Evolutionary conservation across 2,797 vertebrate species (phyloP), one percentile per base, ranked within the genome.

Genomic region (Streptopelia turtur): DNA sequence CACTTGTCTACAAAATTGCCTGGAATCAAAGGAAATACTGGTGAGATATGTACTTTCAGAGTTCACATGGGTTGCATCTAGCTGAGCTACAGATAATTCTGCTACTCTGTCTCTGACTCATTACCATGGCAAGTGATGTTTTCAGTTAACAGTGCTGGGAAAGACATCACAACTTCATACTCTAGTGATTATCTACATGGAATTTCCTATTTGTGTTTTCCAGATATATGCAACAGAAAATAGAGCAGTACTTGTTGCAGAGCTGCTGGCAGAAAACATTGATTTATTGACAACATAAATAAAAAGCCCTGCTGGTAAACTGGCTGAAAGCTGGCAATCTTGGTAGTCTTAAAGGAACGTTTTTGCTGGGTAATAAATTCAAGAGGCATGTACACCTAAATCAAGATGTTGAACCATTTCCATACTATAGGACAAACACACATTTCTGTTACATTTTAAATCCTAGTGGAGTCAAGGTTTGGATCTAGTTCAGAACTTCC

Each of bases 231-330:
- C 28, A 84, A 31, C 23, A 65, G 66, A 95, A 94, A 77, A 91
- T 47, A 93, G 39, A 68, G 49, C 61, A 86, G 68, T 93, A 66
- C 37, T 94, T 95, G n/a, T 89, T 94, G 70, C 53, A 71, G 57
- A 75, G 6, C 18, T 90, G 37, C 39, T 72, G 39, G 37, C 60
- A 76, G 61, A 88, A 95, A 89, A 49, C 5, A 71, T 55, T 82
- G 76, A 95, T 96, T 97, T 89, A 91, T 89, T 91, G 69, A 60
- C 84, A 90, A 87, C 90, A 91, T 90, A 96, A 96, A 96, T 84
- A 94, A 90, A 28, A n/a, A 52, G 0, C 47, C 39, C 28, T 64
- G 35, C 64, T 61, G 56, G 63, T 95, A 96, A 96, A 95, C 93
- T 95, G 87, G 27, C 71, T 95, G 68, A 91, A 94, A 92, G 53